Percentiles rank a stretch among this genome's conserved stretches.
phyloP scores from a whole-genome alignment of 2,113 vertebrate species.

The Falcunculus frontatus region DNA sequence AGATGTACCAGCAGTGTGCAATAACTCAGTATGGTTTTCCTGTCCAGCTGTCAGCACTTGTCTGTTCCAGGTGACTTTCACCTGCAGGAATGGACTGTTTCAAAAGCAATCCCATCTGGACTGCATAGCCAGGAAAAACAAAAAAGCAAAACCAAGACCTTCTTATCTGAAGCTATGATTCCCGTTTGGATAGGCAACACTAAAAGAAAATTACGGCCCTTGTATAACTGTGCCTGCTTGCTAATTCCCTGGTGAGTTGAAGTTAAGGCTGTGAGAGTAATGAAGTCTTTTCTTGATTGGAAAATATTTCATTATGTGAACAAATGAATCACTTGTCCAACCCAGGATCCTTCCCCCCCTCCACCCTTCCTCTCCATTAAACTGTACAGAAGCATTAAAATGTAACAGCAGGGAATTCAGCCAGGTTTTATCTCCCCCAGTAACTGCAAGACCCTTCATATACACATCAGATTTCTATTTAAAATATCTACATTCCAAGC shows the following conservation, averaged over 20 bases:
- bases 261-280: slow-evolving; percentile 28
- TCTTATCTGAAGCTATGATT: slow-evolving; percentile 13
- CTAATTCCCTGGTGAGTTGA: neutral
- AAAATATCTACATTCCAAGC: neutral
- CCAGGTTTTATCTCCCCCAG: neutral
- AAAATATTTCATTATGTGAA: slow-evolving; percentile 62
- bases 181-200: slow-evolving; percentile 16
- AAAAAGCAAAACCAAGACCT: neutral
- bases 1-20: neutral
- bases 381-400: slow-evolving; percentile 61
- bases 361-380: neutral
- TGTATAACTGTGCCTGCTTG: neutral
- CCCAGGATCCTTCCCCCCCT: slow-evolving; percentile 17
- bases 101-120: slow-evolving; percentile 22
- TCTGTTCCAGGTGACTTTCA: neutral
- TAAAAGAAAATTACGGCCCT: slow-evolving; percentile 50
- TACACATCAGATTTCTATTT: slow-evolving; percentile 12
- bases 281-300: slow-evolving; percentile 44
- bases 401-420: slow-evolving; percentile 52
- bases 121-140: neutral
- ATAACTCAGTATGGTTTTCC: neutral
- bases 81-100: slow-evolving; percentile 10
- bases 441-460: slow-evolving; percentile 1
- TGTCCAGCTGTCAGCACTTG: neutral
- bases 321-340: slow-evolving; percentile 66